A percentile compares a stretch with the other conserved stretches of the same genome.
Evolutionary conservation across 2,888 invertebrate species (phyloP).

Genomic region (Conistra vaccinii): DNA sequence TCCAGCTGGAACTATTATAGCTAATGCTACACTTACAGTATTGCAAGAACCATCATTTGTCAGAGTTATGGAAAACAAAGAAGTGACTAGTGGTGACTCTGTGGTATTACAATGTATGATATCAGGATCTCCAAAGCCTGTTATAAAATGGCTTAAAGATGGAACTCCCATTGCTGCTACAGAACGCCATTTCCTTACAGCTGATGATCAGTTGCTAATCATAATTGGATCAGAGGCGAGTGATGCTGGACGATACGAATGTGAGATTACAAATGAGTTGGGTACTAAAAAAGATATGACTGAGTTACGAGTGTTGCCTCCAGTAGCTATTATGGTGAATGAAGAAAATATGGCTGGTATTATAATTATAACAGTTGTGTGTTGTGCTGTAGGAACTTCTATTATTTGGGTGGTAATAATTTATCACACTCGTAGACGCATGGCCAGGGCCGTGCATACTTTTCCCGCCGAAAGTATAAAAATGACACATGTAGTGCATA

Average conservation of each 20-base stretch:
- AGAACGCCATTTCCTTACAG: constrained; percentile 96
- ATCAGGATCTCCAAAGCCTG: constrained; percentile 95
- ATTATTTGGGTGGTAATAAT: constrained; percentile 97
- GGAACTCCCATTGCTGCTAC: constrained; percentile 93
- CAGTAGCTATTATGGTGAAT: constrained; percentile 89
- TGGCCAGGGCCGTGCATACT: constrained; percentile 88
- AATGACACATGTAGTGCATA: constrained; percentile 88
- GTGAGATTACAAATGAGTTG: constrained; percentile 96
- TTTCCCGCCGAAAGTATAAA: constrained; percentile 87
- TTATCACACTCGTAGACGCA: constrained; percentile 94
- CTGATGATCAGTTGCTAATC: constrained; percentile 96
- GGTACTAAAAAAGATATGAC: constrained; percentile 94
- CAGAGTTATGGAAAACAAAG: constrained; percentile 96
- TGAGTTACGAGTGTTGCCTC: constrained; percentile 93
- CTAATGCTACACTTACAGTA: constrained; percentile 96
- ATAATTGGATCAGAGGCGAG: constrained; percentile 94
- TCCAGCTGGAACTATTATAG: constrained; percentile 95
- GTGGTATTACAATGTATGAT: constrained; percentile 97
- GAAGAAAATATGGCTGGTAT: constrained; percentile 96
- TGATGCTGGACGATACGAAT: constrained; percentile 97
- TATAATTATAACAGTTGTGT: constrained; percentile 96
- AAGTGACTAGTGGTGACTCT: constrained; percentile 95
- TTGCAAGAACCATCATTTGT: constrained; percentile 96
- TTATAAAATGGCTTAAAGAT: constrained; percentile 96
- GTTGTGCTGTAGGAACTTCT: constrained; percentile 97